Percentiles rank a stretch among this genome's conserved stretches.
Evolutionary conservation across 2,797 vertebrate species (phyloP).

Genomic region (Staurois parvus): DNA sequence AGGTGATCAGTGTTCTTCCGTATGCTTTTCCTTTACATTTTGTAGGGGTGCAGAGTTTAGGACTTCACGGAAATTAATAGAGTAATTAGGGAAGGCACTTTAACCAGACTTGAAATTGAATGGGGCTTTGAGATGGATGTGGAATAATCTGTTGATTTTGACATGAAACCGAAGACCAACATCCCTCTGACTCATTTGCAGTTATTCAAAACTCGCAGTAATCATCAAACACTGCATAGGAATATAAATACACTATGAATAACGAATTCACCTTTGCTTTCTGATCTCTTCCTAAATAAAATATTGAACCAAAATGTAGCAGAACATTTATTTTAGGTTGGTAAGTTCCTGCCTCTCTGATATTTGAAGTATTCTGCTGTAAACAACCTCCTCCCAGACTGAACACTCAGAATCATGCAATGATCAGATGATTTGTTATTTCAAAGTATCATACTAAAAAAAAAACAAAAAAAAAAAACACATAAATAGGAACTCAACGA

Average conservation of each 20-base stretch:
- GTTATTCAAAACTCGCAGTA: not conserved
- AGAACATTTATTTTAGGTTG: not conserved
- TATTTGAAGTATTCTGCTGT: slow-evolving; percentile 13
- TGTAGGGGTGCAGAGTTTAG: not conserved
- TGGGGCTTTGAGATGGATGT: not conserved
- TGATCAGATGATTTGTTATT: slow-evolving; percentile 44
- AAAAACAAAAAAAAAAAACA: not conserved
- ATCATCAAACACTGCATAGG: not conserved
- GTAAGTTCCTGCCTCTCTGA: not conserved
- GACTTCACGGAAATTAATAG: not conserved
- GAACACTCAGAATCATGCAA: not conserved
- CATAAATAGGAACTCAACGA: slow-evolving; percentile 16
- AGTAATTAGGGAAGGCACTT: not conserved
- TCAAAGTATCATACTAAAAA: slow-evolving; percentile 10
- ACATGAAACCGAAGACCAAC: not conserved
- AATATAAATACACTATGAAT: too few relatives aligned
- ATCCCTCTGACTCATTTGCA: not conserved
- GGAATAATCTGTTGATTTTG: too few relatives aligned
- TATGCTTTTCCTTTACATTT: not conserved
- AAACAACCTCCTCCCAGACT: slow-evolving; percentile 4
- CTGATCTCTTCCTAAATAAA: not conserved
- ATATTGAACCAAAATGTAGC: not conserved
- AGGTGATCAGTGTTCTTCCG: not conserved
- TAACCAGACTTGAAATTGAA: not conserved
- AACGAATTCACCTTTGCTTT: not conserved